Base-by-base conservation (phyloP, 2,113 vertebrate genomes). In the Willisornis vidua region DNA sequence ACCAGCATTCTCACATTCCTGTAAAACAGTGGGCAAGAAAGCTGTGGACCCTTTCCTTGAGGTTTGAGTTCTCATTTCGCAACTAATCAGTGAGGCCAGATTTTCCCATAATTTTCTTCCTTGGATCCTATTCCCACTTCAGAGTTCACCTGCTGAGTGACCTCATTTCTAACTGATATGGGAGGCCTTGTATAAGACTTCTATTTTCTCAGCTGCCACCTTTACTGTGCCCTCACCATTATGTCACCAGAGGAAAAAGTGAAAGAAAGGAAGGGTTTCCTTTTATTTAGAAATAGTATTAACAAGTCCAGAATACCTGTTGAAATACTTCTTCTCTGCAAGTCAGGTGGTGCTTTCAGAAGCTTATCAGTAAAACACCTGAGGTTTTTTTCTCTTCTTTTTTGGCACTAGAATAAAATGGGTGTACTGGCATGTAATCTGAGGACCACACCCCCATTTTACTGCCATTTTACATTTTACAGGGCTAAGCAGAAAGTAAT, bases 381-480 rank as follows among this genome's bases (percentile, higher is more conserved):
- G 57, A 22, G 25, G 51, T 7, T 9, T 52, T 91, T 86, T 91
- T 78, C 85, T 90, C 63, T 67, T 92, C 23, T 45, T 58, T 76
- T 59, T 62, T 59, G 65, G 55, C 46, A 85, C 54, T 58, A 74
- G 87, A 96, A 95, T 77, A 83, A 96, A 98, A 95, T 91, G 57
- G 48, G 78, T 85, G 37, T 77, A 79, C 88, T 96, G 93, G 81
- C 66, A 96, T 85, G 41, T 28, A 87, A 92, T 93, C 58, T 51
- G 87, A 96, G 57, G 87, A 87, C 70, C 58, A 25, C 85, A 92
- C 66, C 54, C 66, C 49, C 59, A 86, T 49, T 91, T 67, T 97
- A 96, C 97, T 91, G 94, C 95, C 90, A 96, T 94, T 91, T 72
- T 91, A 94, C 90, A 96, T 94, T 91, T 72, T 91, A 93, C 51